phyloP scores from a whole-genome alignment of 35 echinoderm and acorn worm species.

The Apostichopus japonicus region DNA sequence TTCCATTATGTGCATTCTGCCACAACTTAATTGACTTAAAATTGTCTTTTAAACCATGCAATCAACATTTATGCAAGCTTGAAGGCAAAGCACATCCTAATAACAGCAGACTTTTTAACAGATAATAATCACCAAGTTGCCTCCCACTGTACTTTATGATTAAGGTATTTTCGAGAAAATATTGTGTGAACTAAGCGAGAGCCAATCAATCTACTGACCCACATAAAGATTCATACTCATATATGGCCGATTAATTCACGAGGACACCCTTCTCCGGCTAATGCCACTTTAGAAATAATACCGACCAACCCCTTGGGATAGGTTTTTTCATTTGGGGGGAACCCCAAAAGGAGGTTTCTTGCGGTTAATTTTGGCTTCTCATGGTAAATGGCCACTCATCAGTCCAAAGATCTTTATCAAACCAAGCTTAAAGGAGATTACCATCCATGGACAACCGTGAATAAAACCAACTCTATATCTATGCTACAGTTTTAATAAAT shows the following conservation, averaged over 20 bases:
- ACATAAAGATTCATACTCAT: slow-evolving; percentile 30
- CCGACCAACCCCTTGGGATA: slow-evolving; percentile 15
- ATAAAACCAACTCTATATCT: too few relatives aligned
- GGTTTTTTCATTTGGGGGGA: slow-evolving; percentile 41
- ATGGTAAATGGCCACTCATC: slow-evolving; percentile 9
- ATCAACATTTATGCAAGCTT: too few relatives aligned
- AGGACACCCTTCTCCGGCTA: slow-evolving; percentile 15
- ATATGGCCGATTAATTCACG: slow-evolving; percentile 8
- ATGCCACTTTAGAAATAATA: slow-evolving; percentile 27
- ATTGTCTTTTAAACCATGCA: too few relatives aligned
- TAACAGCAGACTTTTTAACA: too few relatives aligned
- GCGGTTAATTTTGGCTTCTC: slow-evolving; percentile 26
- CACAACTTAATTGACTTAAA: too few relatives aligned
- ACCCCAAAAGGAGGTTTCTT: slow-evolving; percentile 3
- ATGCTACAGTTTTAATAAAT: too few relatives aligned
- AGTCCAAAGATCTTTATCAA: neutral
- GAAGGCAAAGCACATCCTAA: too few relatives aligned
- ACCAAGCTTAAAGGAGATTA: too few relatives aligned
- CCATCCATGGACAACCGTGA: too few relatives aligned
- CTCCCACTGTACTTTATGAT: slow-evolving; percentile 9
- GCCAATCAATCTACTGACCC: slow-evolving; percentile 27
- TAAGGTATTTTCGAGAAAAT: slow-evolving; percentile 16
- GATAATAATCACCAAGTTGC: neutral
- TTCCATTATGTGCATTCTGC: too few relatives aligned
- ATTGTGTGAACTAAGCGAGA: slow-evolving; percentile 1